phyloP scores from a whole-genome alignment of 2,113 vertebrate species.

The Campylorhamphus procurvoides region DNA sequence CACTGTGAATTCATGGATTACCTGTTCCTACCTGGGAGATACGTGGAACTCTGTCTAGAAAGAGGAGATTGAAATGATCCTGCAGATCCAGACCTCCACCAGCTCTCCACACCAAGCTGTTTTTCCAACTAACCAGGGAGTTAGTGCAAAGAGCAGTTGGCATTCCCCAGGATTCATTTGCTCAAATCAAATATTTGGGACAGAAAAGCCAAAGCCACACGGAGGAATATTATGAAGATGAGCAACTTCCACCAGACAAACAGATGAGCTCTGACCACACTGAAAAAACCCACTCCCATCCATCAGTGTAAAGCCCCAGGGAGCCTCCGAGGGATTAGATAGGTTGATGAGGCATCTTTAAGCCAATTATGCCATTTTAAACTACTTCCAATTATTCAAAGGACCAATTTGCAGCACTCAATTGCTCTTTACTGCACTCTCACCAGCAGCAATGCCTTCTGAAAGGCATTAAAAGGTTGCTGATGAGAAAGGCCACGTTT shows the following conservation, averaged over 20 bases:
- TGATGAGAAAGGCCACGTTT: background rate
- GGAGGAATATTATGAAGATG: fast-evolving
- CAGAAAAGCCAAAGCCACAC: background rate
- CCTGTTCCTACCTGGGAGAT: background rate
- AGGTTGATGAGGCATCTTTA: background rate
- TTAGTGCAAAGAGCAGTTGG: background rate
- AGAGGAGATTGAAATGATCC: background rate
- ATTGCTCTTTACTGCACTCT: background rate
- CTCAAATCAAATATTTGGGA: background rate
- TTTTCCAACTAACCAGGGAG: background rate
- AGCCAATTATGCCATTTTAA: background rate
- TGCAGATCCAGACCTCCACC: background rate
- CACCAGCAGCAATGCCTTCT: background rate
- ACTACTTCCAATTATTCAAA: slow-evolving; percentile 19
- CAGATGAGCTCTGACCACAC: background rate
- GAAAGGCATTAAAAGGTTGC: background rate
- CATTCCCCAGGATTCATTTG: background rate
- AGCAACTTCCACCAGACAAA: background rate
- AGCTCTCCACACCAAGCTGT: background rate
- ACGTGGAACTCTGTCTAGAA: background rate
- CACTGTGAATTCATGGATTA: background rate
- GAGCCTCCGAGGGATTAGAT: background rate
- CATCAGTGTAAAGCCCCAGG: background rate
- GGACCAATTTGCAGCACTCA: slow-evolving; percentile 7
- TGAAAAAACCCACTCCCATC: background rate